Evolutionary conservation across 2,888 invertebrate species (phyloP), one percentile per base, ranked within the genome.

Genomic region (Eristalis intricaria): DNA sequence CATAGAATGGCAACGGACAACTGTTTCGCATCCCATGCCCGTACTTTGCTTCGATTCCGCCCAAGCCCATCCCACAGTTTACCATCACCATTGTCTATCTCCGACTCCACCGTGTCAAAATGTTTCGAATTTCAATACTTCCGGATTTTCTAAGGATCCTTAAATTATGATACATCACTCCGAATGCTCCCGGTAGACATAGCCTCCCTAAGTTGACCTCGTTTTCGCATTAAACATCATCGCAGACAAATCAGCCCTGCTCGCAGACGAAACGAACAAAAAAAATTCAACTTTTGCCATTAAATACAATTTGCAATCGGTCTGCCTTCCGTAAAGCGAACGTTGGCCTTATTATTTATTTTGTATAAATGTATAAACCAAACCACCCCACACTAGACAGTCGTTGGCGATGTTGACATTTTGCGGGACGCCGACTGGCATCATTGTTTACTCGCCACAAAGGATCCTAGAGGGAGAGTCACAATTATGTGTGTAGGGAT

Each of bases 391-490:
- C 63, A 26, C 23, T 64, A 71, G 65, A 78, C 58, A 71, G 63
- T 70, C 64, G n/a, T 50, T 50, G 43, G 43, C 50, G 70, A 19
- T 40, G 58, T 78, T 70, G 71, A 78, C 71, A 58, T 78, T 78
- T 71, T 63, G 63, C 63, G 63, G 26, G 13, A 64, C 32, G 68
- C 68, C 23, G 43, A 76, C 66, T 76, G 69, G 26, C 77, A 63
- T 56, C 63, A 63, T 78, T 78, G 58, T 71, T 78, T 64, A 40
- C 15, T 22, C 43, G 11, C 19, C 78, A 19, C 58, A 64, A 58
- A 65, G 60, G 78, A 58, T 78, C 56, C 64, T 65, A 63, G n/a
- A 63, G 68, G 60, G 22, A 50, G 40, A 22, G 22, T 40, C 40
- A 70, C 71, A 71, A 71, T 71, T 70, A 65, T 29, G 70, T 64